Evolutionary conservation across 2,888 invertebrate species (phyloP).

Genomic region (Candidula unifasciata): DNA sequence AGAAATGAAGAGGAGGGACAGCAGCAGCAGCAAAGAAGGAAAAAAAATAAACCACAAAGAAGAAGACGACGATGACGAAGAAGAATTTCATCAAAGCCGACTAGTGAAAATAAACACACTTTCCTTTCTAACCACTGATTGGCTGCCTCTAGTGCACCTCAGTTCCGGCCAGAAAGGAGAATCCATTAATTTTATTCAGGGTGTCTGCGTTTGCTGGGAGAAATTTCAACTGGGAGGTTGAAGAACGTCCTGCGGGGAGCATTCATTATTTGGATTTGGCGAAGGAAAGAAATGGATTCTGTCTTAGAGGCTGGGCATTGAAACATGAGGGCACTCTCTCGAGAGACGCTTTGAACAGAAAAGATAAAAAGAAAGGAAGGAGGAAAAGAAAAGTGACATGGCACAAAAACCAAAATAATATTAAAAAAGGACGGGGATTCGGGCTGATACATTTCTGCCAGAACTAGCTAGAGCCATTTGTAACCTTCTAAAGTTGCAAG

Average conservation of each 20-base stretch:
- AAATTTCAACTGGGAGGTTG: conserved; percentile 39
- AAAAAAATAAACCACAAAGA: not conserved
- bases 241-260: conserved; percentile 28
- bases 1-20: too few species aligned
- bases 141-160: conserved; percentile 11
- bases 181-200: conserved; percentile 35
- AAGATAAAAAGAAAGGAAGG: not conserved
- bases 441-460: not conserved
- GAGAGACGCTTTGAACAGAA: conserved; percentile 20
- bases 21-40: not conserved
- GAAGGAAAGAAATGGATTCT: conserved; percentile 44
- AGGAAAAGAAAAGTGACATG: not conserved
- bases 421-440: not conserved
- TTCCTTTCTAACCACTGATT: conserved; percentile 10
- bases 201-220: conserved; percentile 34
- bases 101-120: not conserved
- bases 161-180: conserved; percentile 33
- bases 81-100: not conserved
- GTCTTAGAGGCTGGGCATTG: conserved; percentile 40
- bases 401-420: not conserved
- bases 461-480: not conserved
- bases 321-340: conserved; percentile 39
- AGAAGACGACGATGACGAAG: not conserved
- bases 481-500: not conserved
- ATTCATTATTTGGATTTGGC: conserved; percentile 45